Evolutionary conservation across 1,140 invertebrate species (phyloP).

Genomic region (Pogonomyrmex barbatus): DNA sequence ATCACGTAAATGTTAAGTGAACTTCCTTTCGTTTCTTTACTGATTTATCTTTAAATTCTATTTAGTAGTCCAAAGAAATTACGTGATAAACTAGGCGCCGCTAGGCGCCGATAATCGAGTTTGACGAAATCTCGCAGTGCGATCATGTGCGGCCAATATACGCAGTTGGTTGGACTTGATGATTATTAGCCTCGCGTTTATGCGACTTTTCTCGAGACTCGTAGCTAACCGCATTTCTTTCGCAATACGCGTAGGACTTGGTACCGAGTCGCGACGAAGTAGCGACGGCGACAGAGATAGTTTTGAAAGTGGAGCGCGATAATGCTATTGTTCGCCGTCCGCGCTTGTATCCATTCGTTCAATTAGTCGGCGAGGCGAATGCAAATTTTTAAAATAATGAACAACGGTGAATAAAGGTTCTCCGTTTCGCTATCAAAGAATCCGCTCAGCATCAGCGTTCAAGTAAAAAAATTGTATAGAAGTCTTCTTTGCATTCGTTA

Average conservation of each 20-base stretch:
- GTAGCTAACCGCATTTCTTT: slow-evolving; percentile 28
- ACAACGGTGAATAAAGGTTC: slow-evolving; percentile 8
- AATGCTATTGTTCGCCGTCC: slow-evolving; percentile 52
- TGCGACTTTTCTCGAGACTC: slow-evolving; percentile 36
- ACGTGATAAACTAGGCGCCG: not conserved
- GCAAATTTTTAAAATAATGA: slow-evolving; percentile 36
- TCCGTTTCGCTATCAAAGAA: not conserved
- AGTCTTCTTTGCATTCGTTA: not conserved
- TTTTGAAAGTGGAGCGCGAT: slow-evolving; percentile 62
- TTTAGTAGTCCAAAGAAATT: not conserved
- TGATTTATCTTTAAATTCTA: not conserved
- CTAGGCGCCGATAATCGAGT: not conserved
- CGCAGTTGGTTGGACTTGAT: slow-evolving; percentile 22
- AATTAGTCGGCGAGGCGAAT: slow-evolving; percentile 40
- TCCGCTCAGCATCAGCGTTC: not conserved
- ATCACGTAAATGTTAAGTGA: not conserved
- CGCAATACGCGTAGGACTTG: slow-evolving; percentile 59
- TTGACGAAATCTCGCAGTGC: slow-evolving; percentile 34
- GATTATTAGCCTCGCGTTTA: slow-evolving; percentile 10
- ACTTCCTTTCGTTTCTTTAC: not conserved
- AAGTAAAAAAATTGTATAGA: not conserved
- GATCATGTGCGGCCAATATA: slow-evolving; percentile 36
- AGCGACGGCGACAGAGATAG: slow-evolving; percentile 28
- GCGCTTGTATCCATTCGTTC: slow-evolving; percentile 42
- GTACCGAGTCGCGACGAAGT: slow-evolving; percentile 4